These are phyloP conservation scores for Bettongia penicillata DNA, from an alignment of 2,113 vertebrate genomes.

Conservation along the genomic window DNA sequence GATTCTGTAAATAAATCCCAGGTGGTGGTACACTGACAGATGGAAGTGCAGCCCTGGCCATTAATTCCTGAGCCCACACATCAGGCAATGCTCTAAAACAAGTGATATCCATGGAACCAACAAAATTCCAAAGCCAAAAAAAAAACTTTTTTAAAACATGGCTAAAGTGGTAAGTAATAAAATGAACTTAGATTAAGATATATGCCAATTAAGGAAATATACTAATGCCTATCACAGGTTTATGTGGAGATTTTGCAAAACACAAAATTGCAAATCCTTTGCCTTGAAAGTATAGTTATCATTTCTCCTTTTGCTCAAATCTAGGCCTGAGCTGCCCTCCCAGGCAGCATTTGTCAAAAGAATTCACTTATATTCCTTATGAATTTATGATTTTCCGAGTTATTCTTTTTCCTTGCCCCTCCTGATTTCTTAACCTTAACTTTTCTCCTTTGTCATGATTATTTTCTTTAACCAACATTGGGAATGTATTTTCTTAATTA, in stretches of 20 bases:
- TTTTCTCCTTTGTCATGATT: slow-evolving; percentile 5
- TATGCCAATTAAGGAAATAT: neutral
- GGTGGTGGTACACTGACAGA: neutral
- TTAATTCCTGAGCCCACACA: neutral
- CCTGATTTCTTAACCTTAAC: neutral
- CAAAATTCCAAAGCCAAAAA: neutral
- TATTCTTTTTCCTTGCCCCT: neutral
- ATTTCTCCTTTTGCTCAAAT: neutral
- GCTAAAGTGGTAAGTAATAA: neutral
- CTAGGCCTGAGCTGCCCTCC: neutral
- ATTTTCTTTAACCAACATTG: neutral
- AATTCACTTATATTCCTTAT: neutral
- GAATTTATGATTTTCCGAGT: neutral
- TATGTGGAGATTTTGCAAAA: neutral
- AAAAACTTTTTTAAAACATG: neutral
- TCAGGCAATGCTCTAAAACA: neutral
- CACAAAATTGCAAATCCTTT: neutral
- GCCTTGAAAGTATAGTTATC: neutral
- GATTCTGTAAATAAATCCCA: neutral
- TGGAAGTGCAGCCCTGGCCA: neutral
- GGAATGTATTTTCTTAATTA: neutral
- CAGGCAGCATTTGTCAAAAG: slow-evolving; percentile 7
- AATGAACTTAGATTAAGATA: neutral
- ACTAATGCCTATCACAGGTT: slow-evolving; percentile 4
- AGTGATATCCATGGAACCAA: neutral